Evolutionary conservation across 2,888 invertebrate genomes (phyloP).

Genomic region (Coremacera marginata): DNA sequence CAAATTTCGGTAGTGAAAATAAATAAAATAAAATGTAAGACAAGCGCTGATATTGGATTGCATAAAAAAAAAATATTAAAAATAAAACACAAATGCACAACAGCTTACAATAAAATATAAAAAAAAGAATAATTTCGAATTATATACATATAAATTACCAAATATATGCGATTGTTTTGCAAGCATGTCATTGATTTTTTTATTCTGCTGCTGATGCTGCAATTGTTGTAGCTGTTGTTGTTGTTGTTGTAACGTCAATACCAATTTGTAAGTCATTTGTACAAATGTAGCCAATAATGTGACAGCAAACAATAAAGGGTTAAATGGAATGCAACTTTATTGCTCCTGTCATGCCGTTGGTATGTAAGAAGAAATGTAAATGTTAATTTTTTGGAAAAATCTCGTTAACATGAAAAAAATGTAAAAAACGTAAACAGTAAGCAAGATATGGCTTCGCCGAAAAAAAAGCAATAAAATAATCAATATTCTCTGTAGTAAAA

Average conservation of each 20-base stretch:
- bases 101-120: not conserved
- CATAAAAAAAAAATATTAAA: not conserved
- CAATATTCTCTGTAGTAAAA: too few relatives aligned
- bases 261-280: conserved; percentile 35
- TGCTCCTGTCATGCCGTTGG: conserved; percentile 3
- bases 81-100: not conserved
- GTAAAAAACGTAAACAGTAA: too few relatives aligned
- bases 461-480: too few relatives aligned
- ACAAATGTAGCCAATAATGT: conserved; percentile 19
- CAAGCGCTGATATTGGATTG: not conserved
- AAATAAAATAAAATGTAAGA: conserved; percentile 12
- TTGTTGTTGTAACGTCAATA: conserved; percentile 22
- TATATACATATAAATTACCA: too few relatives aligned
- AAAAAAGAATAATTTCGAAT: too few relatives aligned
- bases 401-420: too few relatives aligned
- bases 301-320: conserved; percentile 26
- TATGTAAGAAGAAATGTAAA: too few relatives aligned
- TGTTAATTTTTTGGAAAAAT: too few relatives aligned
- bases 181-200: not conserved
- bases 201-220: not conserved
- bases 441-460: too few relatives aligned
- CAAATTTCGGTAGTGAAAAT: conserved; percentile 30
- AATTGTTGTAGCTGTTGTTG: conserved; percentile 4
- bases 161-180: conserved; percentile 1
- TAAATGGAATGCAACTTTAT: conserved; percentile 18